Percentiles rank a stretch among this genome's conserved stretches.
These are phyloP conservation scores for Cygnus atratus DNA, from an alignment of 2,113 vertebrate genomes.

Conservation along the genomic window DNA sequence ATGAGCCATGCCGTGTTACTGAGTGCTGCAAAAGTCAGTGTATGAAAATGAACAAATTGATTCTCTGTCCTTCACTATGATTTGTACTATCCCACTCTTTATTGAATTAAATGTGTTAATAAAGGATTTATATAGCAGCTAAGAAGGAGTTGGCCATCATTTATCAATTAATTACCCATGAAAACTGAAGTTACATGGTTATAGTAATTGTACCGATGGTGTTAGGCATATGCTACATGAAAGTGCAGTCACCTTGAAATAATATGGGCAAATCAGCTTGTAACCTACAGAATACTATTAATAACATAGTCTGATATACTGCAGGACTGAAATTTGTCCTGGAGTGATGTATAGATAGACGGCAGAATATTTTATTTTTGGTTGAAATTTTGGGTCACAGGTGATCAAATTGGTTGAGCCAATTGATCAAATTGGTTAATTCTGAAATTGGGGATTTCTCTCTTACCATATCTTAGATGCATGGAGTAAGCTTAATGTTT, in stretches of 20 bases:
- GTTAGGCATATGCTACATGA: conserved; percentile 79
- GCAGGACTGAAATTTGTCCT: not conserved
- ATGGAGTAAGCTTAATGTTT: not conserved
- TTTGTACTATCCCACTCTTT: conserved; percentile 58
- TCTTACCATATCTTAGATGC: not conserved
- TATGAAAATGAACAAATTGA: not conserved
- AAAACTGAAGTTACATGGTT: conserved; percentile 72
- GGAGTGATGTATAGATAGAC: not conserved
- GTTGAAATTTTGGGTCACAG: not conserved
- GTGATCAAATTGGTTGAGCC: not conserved
- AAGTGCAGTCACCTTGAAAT: conserved; percentile 82
- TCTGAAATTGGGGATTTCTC: not conserved
- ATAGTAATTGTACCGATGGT: conserved; percentile 71
- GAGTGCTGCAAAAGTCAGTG: not conserved
- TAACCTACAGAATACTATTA: conserved; percentile 49
- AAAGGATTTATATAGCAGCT: conserved; percentile 73
- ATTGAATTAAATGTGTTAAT: conserved; percentile 77
- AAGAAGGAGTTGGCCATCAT: conserved; percentile 62
- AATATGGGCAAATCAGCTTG: conserved; percentile 53
- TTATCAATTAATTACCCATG: conserved; percentile 84
- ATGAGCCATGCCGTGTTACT: not conserved
- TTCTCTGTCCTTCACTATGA: conserved; percentile 58
- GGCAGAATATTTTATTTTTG: not conserved
- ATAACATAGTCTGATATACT: not conserved
- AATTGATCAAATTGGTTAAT: not conserved